A percentile compares a stretch with the other conserved stretches of the same genome.
Evolutionary conservation across 2,797 vertebrate genomes (phyloP).

Genomic region (Pipistrellus kuhlii): DNA sequence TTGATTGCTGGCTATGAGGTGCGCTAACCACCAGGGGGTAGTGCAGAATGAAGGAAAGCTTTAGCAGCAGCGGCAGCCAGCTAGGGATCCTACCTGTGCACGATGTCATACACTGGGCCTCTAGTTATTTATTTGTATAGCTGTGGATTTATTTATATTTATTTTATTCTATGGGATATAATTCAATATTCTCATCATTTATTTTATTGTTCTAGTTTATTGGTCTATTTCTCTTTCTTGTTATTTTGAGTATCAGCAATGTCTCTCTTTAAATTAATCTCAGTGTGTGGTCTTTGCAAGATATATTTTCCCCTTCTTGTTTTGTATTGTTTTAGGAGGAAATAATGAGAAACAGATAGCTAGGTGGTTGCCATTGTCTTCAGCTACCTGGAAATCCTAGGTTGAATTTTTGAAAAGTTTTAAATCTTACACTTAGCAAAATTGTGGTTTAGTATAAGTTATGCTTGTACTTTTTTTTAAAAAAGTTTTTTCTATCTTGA

Average conservation of each 20-base stretch:
- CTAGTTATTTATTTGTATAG: no score
- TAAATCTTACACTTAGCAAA: background rate
- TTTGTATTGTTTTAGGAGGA: background rate
- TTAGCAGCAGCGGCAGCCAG: no score
- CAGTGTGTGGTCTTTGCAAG: background rate
- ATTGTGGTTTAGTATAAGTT: background rate
- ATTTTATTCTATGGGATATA: background rate
- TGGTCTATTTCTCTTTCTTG: background rate
- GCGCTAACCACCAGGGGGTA: no score
- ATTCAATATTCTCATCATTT: background rate
- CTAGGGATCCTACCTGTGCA: no score
- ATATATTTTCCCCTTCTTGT: background rate
- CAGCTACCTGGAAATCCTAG: background rate
- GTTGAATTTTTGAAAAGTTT: conserved; percentile 5
- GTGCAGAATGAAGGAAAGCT: no score
- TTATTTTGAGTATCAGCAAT: background rate
- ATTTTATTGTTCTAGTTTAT: background rate
- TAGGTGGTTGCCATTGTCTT: background rate
- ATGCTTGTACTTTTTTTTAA: background rate
- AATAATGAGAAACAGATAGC: background rate
- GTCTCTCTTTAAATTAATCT: background rate
- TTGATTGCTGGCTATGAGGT: no score
- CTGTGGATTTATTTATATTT: background rate
- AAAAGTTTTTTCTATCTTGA: background rate
- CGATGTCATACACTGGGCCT: no score